Conservation (phyloP, 2,888 invertebrate genomes). For the Latrodectus elegans region DNA sequence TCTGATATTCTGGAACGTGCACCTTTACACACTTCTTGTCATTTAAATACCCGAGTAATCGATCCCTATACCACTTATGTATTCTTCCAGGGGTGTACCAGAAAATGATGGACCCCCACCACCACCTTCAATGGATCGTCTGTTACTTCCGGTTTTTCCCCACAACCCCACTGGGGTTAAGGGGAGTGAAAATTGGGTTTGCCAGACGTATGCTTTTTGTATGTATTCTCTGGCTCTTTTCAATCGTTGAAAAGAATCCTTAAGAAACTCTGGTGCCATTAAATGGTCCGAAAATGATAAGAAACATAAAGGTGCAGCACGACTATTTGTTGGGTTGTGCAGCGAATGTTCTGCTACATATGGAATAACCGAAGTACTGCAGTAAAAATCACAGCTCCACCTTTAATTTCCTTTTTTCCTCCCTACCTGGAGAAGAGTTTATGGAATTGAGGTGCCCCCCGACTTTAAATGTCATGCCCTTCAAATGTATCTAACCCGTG, state of each 20-base stretch:
- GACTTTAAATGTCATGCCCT: not conserved
- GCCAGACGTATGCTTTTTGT: constrained; percentile 35
- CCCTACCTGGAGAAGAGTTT: not conserved
- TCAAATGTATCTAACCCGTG: not conserved
- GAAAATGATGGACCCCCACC: constrained; percentile 5
- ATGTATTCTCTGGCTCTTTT: not conserved
- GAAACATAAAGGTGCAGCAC: constrained; percentile 46
- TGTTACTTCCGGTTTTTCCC: constrained; percentile 27
- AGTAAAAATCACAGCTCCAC: constrained; percentile 1
- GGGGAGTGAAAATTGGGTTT: constrained; percentile 53
- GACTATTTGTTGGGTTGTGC: constrained; percentile 19
- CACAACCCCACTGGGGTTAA: not conserved
- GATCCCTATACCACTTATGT: constrained; percentile 64
- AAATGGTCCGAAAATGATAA: constrained; percentile 54
- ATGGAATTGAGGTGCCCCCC: not conserved
- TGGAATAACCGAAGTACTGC: constrained; percentile 27
- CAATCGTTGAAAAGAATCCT: not conserved
- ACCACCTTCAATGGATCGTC: constrained; percentile 12
- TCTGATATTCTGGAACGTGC: not conserved
- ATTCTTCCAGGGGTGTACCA: constrained; percentile 25
- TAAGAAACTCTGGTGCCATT: constrained; percentile 27
- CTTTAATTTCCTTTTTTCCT: not conserved
- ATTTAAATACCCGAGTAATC: constrained; percentile 58
- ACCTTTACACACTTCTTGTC: constrained; percentile 34
- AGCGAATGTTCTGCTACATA: constrained; percentile 21